Conservation (phyloP, 2,888 invertebrate genomes). For the Nomada goodeniana region DNA sequence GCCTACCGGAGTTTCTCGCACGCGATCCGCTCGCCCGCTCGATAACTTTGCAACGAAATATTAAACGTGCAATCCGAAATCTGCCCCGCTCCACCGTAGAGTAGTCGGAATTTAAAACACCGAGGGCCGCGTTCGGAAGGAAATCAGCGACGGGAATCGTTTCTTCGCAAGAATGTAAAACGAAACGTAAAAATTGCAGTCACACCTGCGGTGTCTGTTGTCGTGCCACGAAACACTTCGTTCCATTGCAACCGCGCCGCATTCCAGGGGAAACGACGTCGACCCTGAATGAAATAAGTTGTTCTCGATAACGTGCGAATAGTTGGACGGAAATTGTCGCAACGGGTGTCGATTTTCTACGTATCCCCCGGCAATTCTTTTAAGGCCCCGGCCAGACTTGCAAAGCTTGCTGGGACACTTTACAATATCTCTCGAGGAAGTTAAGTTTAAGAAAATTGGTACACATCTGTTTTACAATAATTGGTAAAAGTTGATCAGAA, state of each 20-base stretch:
- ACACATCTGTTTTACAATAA: too few relatives aligned
- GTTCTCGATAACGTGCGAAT: conserved; percentile 29
- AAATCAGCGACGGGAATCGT: background rate
- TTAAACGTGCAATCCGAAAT: too few relatives aligned
- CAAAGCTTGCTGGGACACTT: conserved; percentile 33
- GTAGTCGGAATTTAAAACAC: background rate
- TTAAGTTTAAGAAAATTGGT: too few relatives aligned
- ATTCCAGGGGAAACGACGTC: conserved; percentile 55
- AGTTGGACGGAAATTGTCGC: conserved; percentile 32
- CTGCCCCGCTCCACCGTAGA: too few relatives aligned
- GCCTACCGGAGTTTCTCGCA: conserved; percentile 37
- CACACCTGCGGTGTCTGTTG: conserved; percentile 52
- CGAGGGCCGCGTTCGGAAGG: background rate
- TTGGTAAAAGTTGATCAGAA: too few relatives aligned
- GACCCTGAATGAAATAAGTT: conserved; percentile 48
- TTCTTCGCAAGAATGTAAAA: conserved; percentile 14
- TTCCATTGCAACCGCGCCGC: conserved; percentile 49
- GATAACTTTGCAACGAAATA: background rate
- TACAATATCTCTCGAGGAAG: background rate
- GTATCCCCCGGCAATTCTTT: conserved; percentile 21
- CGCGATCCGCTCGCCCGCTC: conserved; percentile 31
- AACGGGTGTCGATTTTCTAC: conserved; percentile 43
- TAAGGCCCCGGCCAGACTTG: background rate
- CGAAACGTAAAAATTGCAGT: conserved; percentile 37
- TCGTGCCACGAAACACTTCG: conserved; percentile 53